Percentiles rank a stretch among this genome's conserved stretches.
Evolutionary conservation across 2,888 invertebrate species (phyloP).

Genomic region (Ptilodon capucinus): DNA sequence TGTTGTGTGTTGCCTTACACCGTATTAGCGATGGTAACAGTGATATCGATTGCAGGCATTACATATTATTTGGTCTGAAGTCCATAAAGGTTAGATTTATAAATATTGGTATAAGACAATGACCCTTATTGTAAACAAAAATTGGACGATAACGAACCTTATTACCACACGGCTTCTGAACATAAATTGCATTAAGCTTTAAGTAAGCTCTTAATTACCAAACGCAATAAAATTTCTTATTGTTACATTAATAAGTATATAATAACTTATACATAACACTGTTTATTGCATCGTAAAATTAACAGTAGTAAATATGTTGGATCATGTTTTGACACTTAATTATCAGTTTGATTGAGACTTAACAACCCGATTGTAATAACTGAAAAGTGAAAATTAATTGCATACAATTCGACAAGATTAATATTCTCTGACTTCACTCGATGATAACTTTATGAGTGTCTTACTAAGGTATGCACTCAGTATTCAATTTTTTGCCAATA

Average conservation of each 20-base stretch:
- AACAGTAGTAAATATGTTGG: background rate
- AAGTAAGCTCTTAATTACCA: too few species aligned
- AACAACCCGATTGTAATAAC: background rate
- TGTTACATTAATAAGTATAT: too few species aligned
- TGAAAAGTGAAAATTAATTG: background rate
- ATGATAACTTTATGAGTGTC: too few species aligned
- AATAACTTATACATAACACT: background rate
- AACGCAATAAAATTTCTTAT: too few species aligned
- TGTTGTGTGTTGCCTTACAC: constrained; percentile 50
- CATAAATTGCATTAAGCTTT: too few species aligned
- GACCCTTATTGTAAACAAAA: too few species aligned
- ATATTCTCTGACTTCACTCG: background rate
- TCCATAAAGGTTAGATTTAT: background rate
- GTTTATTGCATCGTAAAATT: background rate
- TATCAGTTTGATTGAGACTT: background rate
- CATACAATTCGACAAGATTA: background rate
- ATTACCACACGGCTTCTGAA: too few species aligned
- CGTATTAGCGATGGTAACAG: constrained; percentile 18
- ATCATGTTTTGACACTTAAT: background rate
- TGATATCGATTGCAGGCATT: constrained; percentile 19
- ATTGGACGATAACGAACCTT: too few species aligned
- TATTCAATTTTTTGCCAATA: too few species aligned
- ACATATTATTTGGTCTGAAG: background rate
- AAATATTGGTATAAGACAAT: too few species aligned
- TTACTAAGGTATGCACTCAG: too few species aligned